Evolutionary conservation across 1,140 invertebrate species (phyloP).

Genomic region (Potamilus streckersoni): DNA sequence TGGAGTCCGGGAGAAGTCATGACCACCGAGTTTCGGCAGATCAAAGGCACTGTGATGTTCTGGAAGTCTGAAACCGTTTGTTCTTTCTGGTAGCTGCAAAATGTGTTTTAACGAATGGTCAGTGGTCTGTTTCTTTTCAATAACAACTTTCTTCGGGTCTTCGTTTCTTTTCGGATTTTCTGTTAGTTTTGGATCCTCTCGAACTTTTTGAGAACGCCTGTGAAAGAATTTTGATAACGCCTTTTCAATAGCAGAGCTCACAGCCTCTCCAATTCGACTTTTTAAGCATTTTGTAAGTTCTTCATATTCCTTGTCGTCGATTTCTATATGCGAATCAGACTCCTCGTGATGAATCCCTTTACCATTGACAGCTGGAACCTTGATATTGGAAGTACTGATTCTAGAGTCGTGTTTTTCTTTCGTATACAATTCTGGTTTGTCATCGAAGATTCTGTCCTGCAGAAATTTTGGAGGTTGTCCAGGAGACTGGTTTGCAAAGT

Average conservation of each 20-base stretch:
- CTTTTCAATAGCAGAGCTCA: conserved; percentile 66
- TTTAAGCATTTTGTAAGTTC: conserved; percentile 80
- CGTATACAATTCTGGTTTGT: too few relatives aligned
- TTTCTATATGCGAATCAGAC: conserved; percentile 31
- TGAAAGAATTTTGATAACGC: conserved; percentile 63
- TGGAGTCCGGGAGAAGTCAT: conserved; percentile 35
- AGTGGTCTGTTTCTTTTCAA: conserved; percentile 31
- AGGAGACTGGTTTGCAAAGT: conserved; percentile 23
- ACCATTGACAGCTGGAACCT: neutral
- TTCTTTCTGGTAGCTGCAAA: conserved; percentile 28
- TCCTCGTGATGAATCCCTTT: conserved; percentile 19
- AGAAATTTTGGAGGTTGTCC: neutral
- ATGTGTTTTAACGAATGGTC: conserved; percentile 29
- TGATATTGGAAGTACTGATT: neutral
- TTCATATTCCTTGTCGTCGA: conserved; percentile 78
- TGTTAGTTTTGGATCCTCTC: conserved; percentile 16
- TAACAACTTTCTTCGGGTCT: conserved; percentile 16
- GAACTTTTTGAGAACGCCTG: conserved; percentile 16
- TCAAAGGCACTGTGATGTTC: conserved; percentile 59
- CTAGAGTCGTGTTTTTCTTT: neutral
- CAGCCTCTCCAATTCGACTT: conserved; percentile 84
- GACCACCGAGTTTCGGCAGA: conserved; percentile 34
- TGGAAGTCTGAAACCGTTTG: conserved; percentile 29
- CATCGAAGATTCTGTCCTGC: too few relatives aligned
- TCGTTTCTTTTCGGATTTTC: conserved; percentile 33